Evolutionary conservation across 2,113 vertebrate genomes (phyloP).

Genomic region (Casuarius casuarius): DNA sequence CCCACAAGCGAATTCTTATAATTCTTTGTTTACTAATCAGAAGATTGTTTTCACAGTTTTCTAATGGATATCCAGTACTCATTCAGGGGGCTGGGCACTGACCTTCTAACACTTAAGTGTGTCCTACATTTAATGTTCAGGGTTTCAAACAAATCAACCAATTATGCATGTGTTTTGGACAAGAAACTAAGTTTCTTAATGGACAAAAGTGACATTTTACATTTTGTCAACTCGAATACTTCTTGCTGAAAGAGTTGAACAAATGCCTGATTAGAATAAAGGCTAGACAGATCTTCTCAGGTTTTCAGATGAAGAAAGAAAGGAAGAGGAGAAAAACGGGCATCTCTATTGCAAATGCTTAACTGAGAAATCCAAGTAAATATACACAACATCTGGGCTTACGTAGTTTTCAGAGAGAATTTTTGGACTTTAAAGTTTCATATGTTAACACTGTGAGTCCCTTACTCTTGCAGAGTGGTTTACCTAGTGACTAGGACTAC

Average conservation of each 20-base stretch:
- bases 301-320: not conserved
- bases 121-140: not conserved
- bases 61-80: not conserved
- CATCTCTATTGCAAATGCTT: not conserved
- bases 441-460: not conserved
- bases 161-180: not conserved
- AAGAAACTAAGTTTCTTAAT: not conserved
- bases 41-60: not conserved
- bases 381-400: not conserved
- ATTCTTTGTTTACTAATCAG: not conserved
- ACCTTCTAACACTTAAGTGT: not conserved
- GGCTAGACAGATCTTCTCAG: not conserved
- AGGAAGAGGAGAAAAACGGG: not conserved
- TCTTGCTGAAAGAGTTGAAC: not conserved
- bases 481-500: not conserved
- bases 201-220: not conserved
- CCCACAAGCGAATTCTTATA: not conserved
- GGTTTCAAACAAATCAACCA: not conserved
- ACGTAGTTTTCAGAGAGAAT: fast-evolving
- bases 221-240: not conserved
- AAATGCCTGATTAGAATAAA: not conserved
- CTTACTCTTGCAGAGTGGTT: not conserved
- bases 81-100: not conserved
- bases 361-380: not conserved
- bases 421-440: not conserved